These are phyloP conservation scores for Zalophus californianus DNA, from an alignment of 2,797 vertebrate genomes.

Conservation along the genomic window DNA sequence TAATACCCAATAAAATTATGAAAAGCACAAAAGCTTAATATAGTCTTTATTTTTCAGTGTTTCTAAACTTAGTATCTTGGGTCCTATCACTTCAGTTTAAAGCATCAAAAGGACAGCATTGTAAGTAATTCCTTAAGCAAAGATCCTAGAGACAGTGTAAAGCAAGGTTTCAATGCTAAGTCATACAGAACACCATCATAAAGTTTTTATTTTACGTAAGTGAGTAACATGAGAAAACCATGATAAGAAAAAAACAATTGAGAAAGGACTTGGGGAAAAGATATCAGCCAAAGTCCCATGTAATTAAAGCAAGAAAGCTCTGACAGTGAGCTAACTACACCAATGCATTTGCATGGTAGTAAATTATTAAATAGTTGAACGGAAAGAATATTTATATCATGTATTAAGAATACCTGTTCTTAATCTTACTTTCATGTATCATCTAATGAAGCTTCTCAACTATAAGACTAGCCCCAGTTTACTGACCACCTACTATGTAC, in stretches of 20 bases:
- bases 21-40: not conserved
- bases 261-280: not conserved
- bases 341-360: not conserved
- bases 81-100: not conserved
- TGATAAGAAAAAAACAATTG: not conserved
- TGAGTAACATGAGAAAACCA: not conserved
- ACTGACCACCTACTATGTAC: not conserved
- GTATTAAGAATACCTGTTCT: not conserved
- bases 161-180: constrained; percentile 20
- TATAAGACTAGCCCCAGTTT: not conserved
- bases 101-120: not conserved
- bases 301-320: constrained; percentile 23
- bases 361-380: not conserved
- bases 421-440: not conserved
- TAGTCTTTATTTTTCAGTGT: not conserved
- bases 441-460: not conserved
- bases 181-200: not conserved
- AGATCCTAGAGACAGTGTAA: not conserved
- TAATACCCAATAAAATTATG: not conserved
- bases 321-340: not conserved
- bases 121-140: constrained; percentile 5
- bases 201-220: not conserved
- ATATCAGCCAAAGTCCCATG: not conserved
- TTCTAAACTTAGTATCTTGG: constrained; percentile 26
- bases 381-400: not conserved